Evolutionary conservation across 2,113 vertebrate species (phyloP).

Genomic region (Pterophyllum scalare): DNA sequence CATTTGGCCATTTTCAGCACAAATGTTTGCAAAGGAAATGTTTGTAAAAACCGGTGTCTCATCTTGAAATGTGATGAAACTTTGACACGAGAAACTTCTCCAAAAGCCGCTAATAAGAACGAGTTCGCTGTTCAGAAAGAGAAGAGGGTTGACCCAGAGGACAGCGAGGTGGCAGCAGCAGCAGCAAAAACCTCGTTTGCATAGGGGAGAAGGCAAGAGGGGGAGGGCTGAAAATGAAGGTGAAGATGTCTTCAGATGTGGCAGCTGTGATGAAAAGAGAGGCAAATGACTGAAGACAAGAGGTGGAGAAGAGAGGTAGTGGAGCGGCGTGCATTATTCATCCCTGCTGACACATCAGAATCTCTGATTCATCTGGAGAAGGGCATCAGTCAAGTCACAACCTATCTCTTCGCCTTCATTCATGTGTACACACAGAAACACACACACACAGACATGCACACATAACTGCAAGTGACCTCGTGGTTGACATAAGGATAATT

Average conservation of each 20-base stretch:
- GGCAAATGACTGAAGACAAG: constrained; percentile 71
- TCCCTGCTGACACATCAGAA: constrained; percentile 80
- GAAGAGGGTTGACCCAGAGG: constrained; percentile 54
- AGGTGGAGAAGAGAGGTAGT: constrained; percentile 63
- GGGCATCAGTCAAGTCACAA: constrained; percentile 79
- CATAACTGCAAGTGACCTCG: constrained; percentile 22
- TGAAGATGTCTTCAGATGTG: constrained; percentile 71
- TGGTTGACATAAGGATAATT: constrained; percentile 27
- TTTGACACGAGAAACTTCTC: background rate
- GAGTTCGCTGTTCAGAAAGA: constrained; percentile 18
- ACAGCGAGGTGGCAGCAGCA: constrained; percentile 19
- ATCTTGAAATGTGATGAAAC: background rate
- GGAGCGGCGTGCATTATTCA: constrained; percentile 78
- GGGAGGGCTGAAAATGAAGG: constrained; percentile 19
- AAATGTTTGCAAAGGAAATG: constrained; percentile 29
- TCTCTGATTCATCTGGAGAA: constrained; percentile 79
- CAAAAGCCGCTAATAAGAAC: constrained; percentile 12
- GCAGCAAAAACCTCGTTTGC: constrained; percentile 35
- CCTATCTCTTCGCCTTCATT: constrained; percentile 66
- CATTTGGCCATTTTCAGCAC: constrained; percentile 39
- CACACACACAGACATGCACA: constrained; percentile 27
- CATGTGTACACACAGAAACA: constrained; percentile 25
- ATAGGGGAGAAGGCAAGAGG: constrained; percentile 15
- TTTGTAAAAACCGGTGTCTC: background rate
- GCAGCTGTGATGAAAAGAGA: constrained; percentile 73